Base-by-base conservation (phyloP, 2,113 vertebrate genomes). In the Boulengeromyrus knoepffleri region DNA sequence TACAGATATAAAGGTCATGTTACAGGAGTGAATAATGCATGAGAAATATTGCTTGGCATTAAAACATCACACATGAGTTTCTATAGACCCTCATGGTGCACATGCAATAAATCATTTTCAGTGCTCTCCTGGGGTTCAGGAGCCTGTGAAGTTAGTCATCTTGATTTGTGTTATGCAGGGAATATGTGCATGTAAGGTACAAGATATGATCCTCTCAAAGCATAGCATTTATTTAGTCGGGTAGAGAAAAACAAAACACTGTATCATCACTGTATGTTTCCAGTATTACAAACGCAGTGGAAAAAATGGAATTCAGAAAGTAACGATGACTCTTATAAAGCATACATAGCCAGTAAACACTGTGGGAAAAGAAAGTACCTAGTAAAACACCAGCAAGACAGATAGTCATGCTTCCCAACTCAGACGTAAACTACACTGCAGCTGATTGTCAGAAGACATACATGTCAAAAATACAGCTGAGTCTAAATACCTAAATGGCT, bases 1-100 rank as follows among this genome's bases (percentile, higher is more conserved):
- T 70, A 46, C 45, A 86, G 6, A 39, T 52, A 36, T 74, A 87
- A 74, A 45, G 8, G 89, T 62, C 89, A 89, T 49, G 19, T 70
- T 49, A n/a, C 42, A 53, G 46, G 6, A 85, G 45, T 50, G 85
- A 87, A 70, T 74, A 87, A 90, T 87, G 89, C 84, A 88, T 74
- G 46, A 87, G 46, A 50, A 58, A 89, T 39, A 84, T 58, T 45
- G 50, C 39, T 58, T 56, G 49, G 21, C 39, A 56, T 17, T 24
- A 36, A 85, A 12, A 19, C 27, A 77, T n/a, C 27, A 36, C 36
- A 49, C 58, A 31, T 21, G 21, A 15, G 13, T 70, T 36, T 52
- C 85, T 39, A 12, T 15, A 42, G n/a, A 46, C 13, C 8, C 12
- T 89, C 31, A 85, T 31, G 50, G 53, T 90, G 53, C 52, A 62